Evolutionary conservation across 1,140 invertebrate genomes (phyloP), one percentile per base, ranked within the genome.

Genomic region (Chlorops oryzae): DNA sequence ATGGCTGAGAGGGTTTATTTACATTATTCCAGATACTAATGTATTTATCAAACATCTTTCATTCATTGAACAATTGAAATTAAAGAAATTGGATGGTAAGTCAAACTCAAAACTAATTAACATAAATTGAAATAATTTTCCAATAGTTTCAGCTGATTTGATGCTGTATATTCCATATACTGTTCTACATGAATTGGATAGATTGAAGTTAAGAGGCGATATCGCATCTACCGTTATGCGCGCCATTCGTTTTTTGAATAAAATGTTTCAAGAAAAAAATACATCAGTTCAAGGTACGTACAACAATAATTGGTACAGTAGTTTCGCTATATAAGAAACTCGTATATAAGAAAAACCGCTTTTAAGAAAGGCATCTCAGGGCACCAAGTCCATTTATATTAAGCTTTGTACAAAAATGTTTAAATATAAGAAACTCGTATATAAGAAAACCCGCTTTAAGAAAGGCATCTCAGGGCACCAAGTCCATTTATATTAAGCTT

Each of bases 191-290:
- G 68, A 71, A 41, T 51, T 71, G 39, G 68, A 71, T 40, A 65
- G 47, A 39, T 39, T 70, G 1, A 71, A 71, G 48, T 39, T 46
- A 9, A 24, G 55, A 5, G 42, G 42, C 34, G 39, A 48, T 15
- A 28, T 45, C 9, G 50, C 50, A 27, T 47, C 50, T 25, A 15
- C 32, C 18, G 65, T 68, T 9, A 35, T 57, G 13, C 51, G 62
- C 3, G 67, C 67, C 7, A 71, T 71, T n/a, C 59, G 54, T 20
- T 69, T 56, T 50, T 35, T 71, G 7, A 68, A 69, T 53, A 34
- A 37, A 0, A 59, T 63, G 22, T 65, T 70, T 13, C 63, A 67
- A 38, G 40, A 54, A 0, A 62, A 52, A 32, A 46, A 51, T 12
- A 23, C 57, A 5, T 50, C 59, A 23, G 54, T 70, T 27, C 62